These are phyloP conservation scores for Porites cylindrica DNA, from an alignment of 92 coral and sea anemone genomes.

Conservation along the genomic window DNA sequence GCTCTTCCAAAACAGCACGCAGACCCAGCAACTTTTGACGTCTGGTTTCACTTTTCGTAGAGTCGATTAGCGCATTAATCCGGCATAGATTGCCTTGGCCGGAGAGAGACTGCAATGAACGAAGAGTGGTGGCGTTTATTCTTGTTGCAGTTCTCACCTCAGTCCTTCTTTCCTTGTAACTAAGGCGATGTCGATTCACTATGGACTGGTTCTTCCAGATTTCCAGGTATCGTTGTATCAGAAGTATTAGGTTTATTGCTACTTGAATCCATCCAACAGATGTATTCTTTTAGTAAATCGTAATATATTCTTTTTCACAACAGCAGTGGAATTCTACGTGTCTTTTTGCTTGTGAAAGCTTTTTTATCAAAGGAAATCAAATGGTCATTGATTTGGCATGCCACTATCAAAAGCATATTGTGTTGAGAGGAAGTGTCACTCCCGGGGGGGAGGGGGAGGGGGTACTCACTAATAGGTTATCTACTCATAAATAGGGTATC, in stretches of 20 bases:
- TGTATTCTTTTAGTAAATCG: conserved; percentile 1
- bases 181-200: conserved; percentile 12
- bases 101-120: conserved; percentile 18
- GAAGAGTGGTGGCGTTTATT: conserved; percentile 26
- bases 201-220: conserved; percentile 15
- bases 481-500: too few species aligned
- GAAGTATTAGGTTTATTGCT: not conserved
- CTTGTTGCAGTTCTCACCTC: conserved; percentile 35
- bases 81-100: conserved; percentile 29
- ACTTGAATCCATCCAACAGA: conserved; percentile 1
- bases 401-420: not conserved
- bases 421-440: conserved; percentile 13
- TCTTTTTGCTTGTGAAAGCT: not conserved
- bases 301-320: not conserved
- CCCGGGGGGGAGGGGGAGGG: not conserved
- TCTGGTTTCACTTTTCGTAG: conserved; percentile 31
- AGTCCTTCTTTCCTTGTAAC: conserved; percentile 42
- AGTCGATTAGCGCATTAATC: conserved; percentile 17
- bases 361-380: not conserved
- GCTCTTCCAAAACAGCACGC: conserved; percentile 39
- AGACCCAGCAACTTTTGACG: conserved; percentile 29
- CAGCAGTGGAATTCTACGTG: conserved; percentile 1
- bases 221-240: conserved; percentile 18
- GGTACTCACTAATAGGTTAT: too few species aligned
- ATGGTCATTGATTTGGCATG: too few species aligned